These are phyloP conservation scores for Brachionus plicatilis DNA, from an alignment of 1,140 invertebrate genomes.

Conservation along the genomic window DNA sequence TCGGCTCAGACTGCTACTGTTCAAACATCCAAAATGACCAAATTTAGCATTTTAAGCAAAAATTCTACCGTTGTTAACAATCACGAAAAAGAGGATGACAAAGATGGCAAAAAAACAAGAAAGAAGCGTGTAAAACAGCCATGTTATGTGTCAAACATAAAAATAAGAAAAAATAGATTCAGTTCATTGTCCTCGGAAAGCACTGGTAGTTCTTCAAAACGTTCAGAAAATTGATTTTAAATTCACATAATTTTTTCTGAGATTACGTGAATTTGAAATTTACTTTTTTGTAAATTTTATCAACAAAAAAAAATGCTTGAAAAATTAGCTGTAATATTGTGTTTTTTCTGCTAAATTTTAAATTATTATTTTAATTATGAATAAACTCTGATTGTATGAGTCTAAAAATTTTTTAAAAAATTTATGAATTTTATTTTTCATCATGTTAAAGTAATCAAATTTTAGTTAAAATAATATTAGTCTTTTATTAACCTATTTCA, in stretches of 20 bases:
- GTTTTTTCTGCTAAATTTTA: too few species aligned
- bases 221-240: slow-evolving; percentile 14
- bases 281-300: not conserved
- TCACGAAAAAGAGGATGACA: not conserved
- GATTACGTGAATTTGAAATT: not conserved
- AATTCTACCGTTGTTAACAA: not conserved
- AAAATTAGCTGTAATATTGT: too few species aligned
- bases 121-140: not conserved
- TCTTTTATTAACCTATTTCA: too few species aligned
- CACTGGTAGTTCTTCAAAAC: not conserved
- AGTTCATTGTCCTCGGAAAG: slow-evolving; percentile 2
- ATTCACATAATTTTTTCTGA: not conserved
- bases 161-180: slow-evolving; percentile 24
- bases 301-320: not conserved
- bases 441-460: too few species aligned
- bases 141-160: not conserved
- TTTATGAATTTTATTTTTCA: too few species aligned
- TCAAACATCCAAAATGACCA: not conserved
- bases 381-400: too few species aligned
- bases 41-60: slow-evolving; percentile 11
- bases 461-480: too few species aligned
- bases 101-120: not conserved
- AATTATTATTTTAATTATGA: too few species aligned
- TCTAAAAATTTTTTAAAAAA: too few species aligned
- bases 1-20: not conserved